Percentiles rank a stretch among this genome's conserved stretches.
phyloP scores from a whole-genome alignment of 2,113 vertebrate genomes.

The Hoplias malabaricus region DNA sequence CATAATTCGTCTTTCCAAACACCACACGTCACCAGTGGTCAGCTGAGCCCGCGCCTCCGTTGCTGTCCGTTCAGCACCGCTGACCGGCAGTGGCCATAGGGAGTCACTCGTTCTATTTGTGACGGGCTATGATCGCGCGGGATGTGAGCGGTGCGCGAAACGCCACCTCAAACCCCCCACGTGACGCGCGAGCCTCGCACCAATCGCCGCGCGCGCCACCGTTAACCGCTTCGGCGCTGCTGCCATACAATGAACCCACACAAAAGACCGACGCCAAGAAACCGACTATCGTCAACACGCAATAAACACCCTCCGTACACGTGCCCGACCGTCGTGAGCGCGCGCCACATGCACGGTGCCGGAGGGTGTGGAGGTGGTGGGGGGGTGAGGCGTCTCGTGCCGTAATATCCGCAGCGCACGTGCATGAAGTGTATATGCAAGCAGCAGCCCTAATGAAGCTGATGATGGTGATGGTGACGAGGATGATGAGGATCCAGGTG shows the following conservation, averaged over 20 bases:
- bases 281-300: background rate
- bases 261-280: background rate
- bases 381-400: background rate
- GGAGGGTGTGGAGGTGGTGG: no score
- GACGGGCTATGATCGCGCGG: slow-evolving; percentile 3
- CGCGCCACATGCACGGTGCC: slow-evolving; percentile 1
- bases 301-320: background rate
- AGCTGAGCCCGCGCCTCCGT: background rate
- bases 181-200: slow-evolving; percentile 61
- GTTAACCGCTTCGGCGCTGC: slow-evolving; percentile 70
- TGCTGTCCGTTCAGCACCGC: slow-evolving; percentile 38
- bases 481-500: background rate
- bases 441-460: background rate
- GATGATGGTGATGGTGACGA: background rate
- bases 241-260: slow-evolving; percentile 23
- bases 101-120: background rate
- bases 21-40: no score
- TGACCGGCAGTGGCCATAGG: background rate
- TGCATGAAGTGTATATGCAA: background rate
- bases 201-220: slow-evolving; percentile 59
- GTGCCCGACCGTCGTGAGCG: background rate
- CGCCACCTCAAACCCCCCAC: slow-evolving; percentile 62
- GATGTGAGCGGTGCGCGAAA: slow-evolving; percentile 2
- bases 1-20: no score
- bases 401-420: background rate